Percentiles rank a stretch among this genome's conserved stretches.
Evolutionary conservation across 2,888 invertebrate genomes (phyloP).

Genomic region (Cosmia pyralina): DNA sequence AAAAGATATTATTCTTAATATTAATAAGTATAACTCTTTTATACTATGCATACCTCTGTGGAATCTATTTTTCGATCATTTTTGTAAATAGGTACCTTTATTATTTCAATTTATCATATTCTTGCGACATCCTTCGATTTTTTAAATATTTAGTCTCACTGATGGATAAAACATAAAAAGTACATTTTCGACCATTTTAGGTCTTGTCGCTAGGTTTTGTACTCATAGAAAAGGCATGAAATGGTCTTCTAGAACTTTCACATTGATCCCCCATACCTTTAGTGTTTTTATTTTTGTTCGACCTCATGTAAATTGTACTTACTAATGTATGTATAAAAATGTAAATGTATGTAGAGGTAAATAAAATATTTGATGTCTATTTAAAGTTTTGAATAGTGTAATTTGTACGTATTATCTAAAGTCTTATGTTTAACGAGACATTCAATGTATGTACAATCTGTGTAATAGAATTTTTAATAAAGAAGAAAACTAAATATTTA

Average conservation of each 20-base stretch:
- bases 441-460: conserved; percentile 74
- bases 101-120: conserved; percentile 9
- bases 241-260: conserved; percentile 11
- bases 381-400: conserved; percentile 53
- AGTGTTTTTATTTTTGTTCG: conserved; percentile 13
- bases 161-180: not conserved
- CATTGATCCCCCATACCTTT: conserved; percentile 1
- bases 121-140: not conserved
- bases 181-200: conserved; percentile 1
- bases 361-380: conserved; percentile 59
- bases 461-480: conserved; percentile 84
- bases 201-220: conserved; percentile 7
- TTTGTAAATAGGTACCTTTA: conserved; percentile 60
- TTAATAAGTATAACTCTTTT: conserved; percentile 26
- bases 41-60: conserved; percentile 41
- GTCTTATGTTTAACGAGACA: conserved; percentile 51
- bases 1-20: conserved; percentile 37
- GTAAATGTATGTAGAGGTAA: conserved; percentile 45
- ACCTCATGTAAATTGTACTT: conserved; percentile 52
- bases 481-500: conserved; percentile 63
- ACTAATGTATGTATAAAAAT: conserved; percentile 37
- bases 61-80: conserved; percentile 63
- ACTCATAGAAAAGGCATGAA: not conserved
- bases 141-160: not conserved
- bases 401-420: conserved; percentile 49